Evolutionary conservation across 1,140 invertebrate genomes (phyloP).

Genomic region (Drosophila insularis): DNA sequence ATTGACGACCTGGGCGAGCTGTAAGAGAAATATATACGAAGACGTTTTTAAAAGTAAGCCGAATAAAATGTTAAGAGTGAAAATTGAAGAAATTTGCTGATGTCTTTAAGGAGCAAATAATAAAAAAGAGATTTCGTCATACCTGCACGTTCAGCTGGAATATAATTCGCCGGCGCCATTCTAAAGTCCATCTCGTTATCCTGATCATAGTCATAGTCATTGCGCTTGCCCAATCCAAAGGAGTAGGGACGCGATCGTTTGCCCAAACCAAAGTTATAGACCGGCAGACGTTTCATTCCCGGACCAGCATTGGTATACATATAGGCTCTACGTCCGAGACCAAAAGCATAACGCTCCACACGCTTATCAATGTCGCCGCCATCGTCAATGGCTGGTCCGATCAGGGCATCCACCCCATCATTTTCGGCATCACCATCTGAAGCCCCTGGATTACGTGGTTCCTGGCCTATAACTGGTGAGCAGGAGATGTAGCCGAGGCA

Average conservation of each 20-base stretch:
- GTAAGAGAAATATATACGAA: not conserved
- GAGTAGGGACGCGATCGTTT: constrained; percentile 79
- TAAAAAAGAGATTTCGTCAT: too few relatives aligned
- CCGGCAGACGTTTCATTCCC: constrained; percentile 78
- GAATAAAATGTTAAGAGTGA: too few relatives aligned
- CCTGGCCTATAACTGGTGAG: constrained; percentile 53
- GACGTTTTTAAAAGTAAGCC: not conserved
- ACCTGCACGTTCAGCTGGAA: constrained; percentile 40
- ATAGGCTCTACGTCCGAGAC: constrained; percentile 73
- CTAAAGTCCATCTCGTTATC: constrained; percentile 60
- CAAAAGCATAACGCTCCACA: constrained; percentile 74
- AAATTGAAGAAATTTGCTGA: too few relatives aligned
- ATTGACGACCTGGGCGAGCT: constrained; percentile 48
- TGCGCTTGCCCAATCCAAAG: constrained; percentile 80
- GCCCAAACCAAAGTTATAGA: constrained; percentile 81
- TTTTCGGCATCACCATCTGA: constrained; percentile 39
- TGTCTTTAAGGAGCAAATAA: too few relatives aligned
- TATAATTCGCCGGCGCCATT: constrained; percentile 43
- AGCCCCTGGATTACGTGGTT: constrained; percentile 32
- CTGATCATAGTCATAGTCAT: constrained; percentile 69
- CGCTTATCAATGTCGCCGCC: constrained; percentile 68
- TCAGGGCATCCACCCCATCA: constrained; percentile 35
- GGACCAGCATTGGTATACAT: constrained; percentile 74
- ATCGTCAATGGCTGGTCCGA: constrained; percentile 30
- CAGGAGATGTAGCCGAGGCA: constrained; percentile 68